Base-by-base conservation (phyloP, 2,888 invertebrate species). In the Bugulina stolonifera region DNA sequence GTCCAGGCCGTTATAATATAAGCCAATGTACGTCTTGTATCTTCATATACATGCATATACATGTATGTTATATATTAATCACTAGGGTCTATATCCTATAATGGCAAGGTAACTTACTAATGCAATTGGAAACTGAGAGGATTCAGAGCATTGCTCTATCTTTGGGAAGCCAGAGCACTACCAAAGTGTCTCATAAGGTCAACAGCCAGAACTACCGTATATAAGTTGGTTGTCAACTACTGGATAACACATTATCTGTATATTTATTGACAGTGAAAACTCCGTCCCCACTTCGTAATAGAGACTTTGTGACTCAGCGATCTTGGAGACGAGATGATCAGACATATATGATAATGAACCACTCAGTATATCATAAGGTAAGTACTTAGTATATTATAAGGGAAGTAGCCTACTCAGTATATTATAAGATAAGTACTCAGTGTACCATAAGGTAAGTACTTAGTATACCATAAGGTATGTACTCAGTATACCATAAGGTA, bases 281-380 rank as follows among this genome's bases (percentile, higher is more conserved):
- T 81, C 93, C 93, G 55, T 88, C 92, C 32, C 93, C 93, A 0
- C 87, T 93, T 81, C 92, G 91, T 86, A 93, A 93, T 85, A 87
- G 94, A 75, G 94, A 95, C 86, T 94, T 94, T 86, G 91, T 95
- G 71, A 88, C 93, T 78, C 93, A 93, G 87, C 88, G 94, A 77
- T 93, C 93, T 25, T 94, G 94, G 94, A 87, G 94, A 76, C 93
- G 93, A 84, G 90, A 91, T 69, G 93, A 91, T 34, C 85, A 89
- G 74, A 93, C 94, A 85, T 93, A 92, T 87, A 88, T 92, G 85
- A 92, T 94, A 82, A 87, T 94, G 77, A 93, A 93, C 85, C 94
- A 94, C 86, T 94, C 94, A 35, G 91, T 95, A 73, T 90, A 89
- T 84, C 94, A 94, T 84, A 90, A 90, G 83, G 90, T 91, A 84